phyloP scores from a whole-genome alignment of 2,888 invertebrate genomes.

The Mylabris sibirica region DNA sequence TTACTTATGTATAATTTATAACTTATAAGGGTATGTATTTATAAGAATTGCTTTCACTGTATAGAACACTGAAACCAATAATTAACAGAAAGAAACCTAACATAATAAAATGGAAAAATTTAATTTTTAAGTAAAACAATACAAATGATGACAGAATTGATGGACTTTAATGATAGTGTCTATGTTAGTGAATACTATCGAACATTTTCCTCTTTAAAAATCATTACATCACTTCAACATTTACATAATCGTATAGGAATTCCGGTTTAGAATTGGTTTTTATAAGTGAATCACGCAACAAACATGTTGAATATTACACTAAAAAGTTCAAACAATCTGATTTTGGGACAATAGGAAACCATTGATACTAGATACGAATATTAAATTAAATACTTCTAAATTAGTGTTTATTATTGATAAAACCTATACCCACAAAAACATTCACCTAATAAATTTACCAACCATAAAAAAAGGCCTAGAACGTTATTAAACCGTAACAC shows the following conservation, averaged over 20 bases:
- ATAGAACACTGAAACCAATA: too few species aligned
- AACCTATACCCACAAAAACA: not conserved
- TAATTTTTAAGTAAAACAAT: too few species aligned
- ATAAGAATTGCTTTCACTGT: too few species aligned
- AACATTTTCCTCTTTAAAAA: not conserved
- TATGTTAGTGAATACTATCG: not conserved
- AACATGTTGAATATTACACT: not conserved
- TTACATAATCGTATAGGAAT: constrained; percentile 10
- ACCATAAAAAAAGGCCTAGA: constrained; percentile 31
- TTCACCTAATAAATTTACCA: constrained; percentile 15
- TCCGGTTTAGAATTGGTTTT: constrained; percentile 1
- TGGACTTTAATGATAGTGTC: not conserved
- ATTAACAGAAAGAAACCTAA: too few species aligned
- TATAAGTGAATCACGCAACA: not conserved
- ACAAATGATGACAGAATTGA: not conserved
- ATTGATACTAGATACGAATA: constrained; percentile 15
- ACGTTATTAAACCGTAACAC: constrained; percentile 24
- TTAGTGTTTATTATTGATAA: constrained; percentile 4
- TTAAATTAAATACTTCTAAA: too few species aligned
- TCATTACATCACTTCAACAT: constrained; percentile 10
- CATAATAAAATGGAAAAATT: too few species aligned
- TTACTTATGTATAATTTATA: too few species aligned
- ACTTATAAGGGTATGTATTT: too few species aligned
- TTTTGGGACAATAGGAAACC: constrained; percentile 1
- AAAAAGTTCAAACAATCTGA: not conserved